Conservation (phyloP, 2,797 vertebrate genomes). For the Momotus momota region DNA sequence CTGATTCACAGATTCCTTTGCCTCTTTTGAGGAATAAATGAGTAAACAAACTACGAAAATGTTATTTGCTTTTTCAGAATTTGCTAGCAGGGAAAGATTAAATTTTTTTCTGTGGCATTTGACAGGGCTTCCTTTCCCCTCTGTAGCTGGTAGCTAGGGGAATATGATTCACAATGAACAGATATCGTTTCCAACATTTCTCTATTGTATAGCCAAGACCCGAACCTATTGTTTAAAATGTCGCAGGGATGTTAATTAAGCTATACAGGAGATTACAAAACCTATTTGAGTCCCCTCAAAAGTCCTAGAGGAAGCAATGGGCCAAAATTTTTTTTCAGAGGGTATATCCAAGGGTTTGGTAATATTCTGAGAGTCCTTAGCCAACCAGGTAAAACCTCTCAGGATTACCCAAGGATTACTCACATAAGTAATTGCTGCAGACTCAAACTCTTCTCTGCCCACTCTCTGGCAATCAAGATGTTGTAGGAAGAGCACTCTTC, state of each 20-base stretch:
- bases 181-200: constrained; percentile 29
- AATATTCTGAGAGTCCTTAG: constrained; percentile 1
- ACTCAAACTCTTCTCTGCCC: constrained; percentile 10
- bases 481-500: constrained; percentile 8
- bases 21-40: constrained; percentile 59
- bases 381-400: constrained; percentile 15
- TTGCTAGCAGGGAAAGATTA: constrained; percentile 82
- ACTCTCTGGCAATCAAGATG: constrained; percentile 21
- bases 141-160: constrained; percentile 83
- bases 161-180: constrained; percentile 57
- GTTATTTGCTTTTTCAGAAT: constrained; percentile 75
- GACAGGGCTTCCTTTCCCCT: constrained; percentile 83
- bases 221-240: constrained; percentile 33
- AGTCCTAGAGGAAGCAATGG: not conserved
- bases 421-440: constrained; percentile 12
- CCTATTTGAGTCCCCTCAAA: not conserved
- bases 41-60: constrained; percentile 58
- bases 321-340: not conserved
- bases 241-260: not conserved
- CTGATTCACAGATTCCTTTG: constrained; percentile 48
- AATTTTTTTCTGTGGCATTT: constrained; percentile 84
- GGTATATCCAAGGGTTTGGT: not conserved
- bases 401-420: constrained; percentile 40
- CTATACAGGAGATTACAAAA: not conserved
- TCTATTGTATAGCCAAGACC: constrained; percentile 48